Percentiles rank a stretch among this genome's conserved stretches.
Evolutionary conservation across 2,888 invertebrate genomes (phyloP).

Genomic region (Drosophila colorata): DNA sequence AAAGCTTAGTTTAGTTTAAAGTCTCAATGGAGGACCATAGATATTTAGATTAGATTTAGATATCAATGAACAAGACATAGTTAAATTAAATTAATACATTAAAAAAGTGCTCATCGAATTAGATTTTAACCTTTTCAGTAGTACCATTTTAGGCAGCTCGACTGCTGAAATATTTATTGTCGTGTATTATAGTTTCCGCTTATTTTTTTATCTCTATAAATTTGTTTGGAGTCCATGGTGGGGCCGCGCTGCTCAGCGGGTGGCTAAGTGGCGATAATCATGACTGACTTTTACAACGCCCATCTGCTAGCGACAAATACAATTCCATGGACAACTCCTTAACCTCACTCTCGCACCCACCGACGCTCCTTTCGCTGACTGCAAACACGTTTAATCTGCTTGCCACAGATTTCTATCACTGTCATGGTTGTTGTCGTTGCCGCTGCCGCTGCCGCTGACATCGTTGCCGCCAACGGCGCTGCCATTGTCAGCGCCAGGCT

Average conservation of each 20-base stretch:
- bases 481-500: slow-evolving; percentile 60
- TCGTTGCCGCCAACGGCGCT: slow-evolving; percentile 22
- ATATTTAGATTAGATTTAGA: too few species aligned
- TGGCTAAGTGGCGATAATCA: slow-evolving; percentile 78
- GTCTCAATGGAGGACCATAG: too few species aligned
- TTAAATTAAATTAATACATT: too few species aligned
- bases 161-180: background rate
- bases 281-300: slow-evolving; percentile 78
- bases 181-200: background rate
- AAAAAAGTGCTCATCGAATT: too few species aligned
- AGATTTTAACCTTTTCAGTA: too few species aligned
- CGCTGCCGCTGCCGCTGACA: slow-evolving; percentile 29
- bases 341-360: background rate
- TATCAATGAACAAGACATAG: too few species aligned
- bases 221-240: slow-evolving; percentile 20
- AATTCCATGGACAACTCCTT: slow-evolving; percentile 20
- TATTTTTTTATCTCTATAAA: slow-evolving; percentile 6
- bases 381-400: slow-evolving; percentile 78
- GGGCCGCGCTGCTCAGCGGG: slow-evolving; percentile 19
- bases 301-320: slow-evolving; percentile 47
- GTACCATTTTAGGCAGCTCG: too few species aligned
- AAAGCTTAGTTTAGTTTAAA: too few species aligned
- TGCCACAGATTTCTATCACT: slow-evolving; percentile 80
- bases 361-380: slow-evolving; percentile 41
- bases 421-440: slow-evolving; percentile 65